A percentile compares a stretch with the other conserved stretches of the same genome.
Conservation (phyloP, 2,888 invertebrate genomes). For the Thera obeliscata region DNA sequence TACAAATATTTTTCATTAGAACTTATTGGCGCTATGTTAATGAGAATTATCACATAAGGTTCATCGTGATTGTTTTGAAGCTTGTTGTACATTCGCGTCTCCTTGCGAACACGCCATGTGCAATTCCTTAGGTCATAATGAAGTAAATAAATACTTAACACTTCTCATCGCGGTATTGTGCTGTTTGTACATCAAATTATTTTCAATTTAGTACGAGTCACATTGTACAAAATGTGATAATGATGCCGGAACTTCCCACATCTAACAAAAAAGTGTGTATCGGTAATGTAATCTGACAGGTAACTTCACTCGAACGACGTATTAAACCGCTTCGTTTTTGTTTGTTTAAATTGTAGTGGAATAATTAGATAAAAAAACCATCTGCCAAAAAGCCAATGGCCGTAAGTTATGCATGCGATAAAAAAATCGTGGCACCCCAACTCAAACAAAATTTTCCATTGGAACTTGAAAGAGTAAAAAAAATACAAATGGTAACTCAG, state of each 20-base stretch:
- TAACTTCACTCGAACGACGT: neutral
- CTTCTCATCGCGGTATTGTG: neutral
- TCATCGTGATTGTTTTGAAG: constrained; percentile 1
- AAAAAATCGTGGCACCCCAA: constrained; percentile 12
- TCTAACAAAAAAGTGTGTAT: neutral
- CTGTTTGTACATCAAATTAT: constrained; percentile 14
- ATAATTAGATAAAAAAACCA: neutral
- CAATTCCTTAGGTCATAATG: constrained; percentile 22
- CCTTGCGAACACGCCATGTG: constrained; percentile 7
- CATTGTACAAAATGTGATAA: constrained; percentile 6
- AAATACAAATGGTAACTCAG: constrained; percentile 6
- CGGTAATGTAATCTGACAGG: neutral
- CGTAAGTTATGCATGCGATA: constrained; percentile 9
- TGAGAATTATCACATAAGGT: constrained; percentile 14
- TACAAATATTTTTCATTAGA: neutral
- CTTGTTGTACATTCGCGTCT: constrained; percentile 12
- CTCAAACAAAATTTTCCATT: constrained; percentile 22
- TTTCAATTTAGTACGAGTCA: constrained; percentile 5
- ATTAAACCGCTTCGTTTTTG: neutral
- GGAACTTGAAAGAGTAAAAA: constrained; percentile 16
- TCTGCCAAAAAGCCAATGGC: constrained; percentile 14
- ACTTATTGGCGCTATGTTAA: neutral
- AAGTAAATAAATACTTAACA: constrained; percentile 33
- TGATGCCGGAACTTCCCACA: neutral
- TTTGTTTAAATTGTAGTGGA: neutral